A percentile compares a stretch with the other conserved stretches of the same genome.
Evolutionary conservation across 2,888 invertebrate species (phyloP).

Genomic region (Aquatica leii): DNA sequence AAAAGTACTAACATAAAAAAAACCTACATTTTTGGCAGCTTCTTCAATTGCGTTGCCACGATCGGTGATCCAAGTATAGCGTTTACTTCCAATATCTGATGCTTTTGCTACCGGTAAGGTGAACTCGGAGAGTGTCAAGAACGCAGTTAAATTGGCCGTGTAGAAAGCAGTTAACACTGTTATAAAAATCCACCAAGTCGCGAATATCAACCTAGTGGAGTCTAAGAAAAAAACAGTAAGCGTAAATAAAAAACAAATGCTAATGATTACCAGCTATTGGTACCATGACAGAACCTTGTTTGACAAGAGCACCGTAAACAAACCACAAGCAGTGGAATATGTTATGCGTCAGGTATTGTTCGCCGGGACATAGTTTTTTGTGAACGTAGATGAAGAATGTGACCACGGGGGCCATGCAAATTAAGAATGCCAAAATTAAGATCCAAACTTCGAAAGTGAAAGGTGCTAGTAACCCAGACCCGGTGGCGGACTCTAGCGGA

Average conservation of each 20-base stretch:
- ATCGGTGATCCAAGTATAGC: slow-evolving; percentile 75
- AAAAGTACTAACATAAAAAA: background rate
- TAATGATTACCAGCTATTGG: slow-evolving; percentile 75
- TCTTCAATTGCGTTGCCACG: slow-evolving; percentile 76
- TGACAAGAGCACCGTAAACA: slow-evolving; percentile 87
- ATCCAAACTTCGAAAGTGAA: slow-evolving; percentile 72
- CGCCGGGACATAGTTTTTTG: slow-evolving; percentile 68
- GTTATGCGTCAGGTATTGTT: slow-evolving; percentile 65
- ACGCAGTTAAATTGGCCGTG: slow-evolving; percentile 90
- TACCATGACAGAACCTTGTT: slow-evolving; percentile 83
- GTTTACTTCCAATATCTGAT: slow-evolving; percentile 71
- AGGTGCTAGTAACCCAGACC: slow-evolving; percentile 84
- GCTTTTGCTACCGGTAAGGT: slow-evolving; percentile 79
- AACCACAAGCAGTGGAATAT: slow-evolving; percentile 84
- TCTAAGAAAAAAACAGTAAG: slow-evolving; percentile 65
- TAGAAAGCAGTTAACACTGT: slow-evolving; percentile 88
- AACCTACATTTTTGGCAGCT: slow-evolving; percentile 66
- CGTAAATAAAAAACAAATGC: background rate
- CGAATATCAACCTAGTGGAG: slow-evolving; percentile 83
- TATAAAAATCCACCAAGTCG: slow-evolving; percentile 93
- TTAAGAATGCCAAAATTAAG: slow-evolving; percentile 75
- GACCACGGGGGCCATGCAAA: slow-evolving; percentile 81
- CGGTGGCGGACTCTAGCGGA: slow-evolving; percentile 82
- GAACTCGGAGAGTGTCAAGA: slow-evolving; percentile 86
- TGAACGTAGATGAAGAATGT: slow-evolving; percentile 74